A percentile compares a stretch with the other conserved stretches of the same genome.
Evolutionary conservation across 2,888 invertebrate species (phyloP).

Genomic region (Thalpophila matura): DNA sequence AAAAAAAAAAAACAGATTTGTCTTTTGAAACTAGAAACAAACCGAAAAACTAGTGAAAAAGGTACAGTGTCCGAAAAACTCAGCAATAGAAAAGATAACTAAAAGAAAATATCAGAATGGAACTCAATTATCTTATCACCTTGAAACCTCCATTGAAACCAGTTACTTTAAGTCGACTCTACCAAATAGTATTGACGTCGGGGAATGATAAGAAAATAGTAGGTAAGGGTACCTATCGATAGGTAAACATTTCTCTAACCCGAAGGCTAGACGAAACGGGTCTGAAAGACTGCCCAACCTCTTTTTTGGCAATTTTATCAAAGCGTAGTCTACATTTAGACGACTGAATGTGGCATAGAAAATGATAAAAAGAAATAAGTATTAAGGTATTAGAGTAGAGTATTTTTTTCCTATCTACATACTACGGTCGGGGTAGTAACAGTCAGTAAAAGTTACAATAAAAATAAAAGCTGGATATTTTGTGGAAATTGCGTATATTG

Average conservation of each 20-base stretch:
- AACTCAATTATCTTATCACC: slow-evolving; percentile 27
- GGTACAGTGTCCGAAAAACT: slow-evolving; percentile 22
- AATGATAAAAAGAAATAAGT: slow-evolving; percentile 56
- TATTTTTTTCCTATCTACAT: slow-evolving; percentile 50
- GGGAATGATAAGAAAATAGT: slow-evolving; percentile 28
- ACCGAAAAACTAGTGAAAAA: slow-evolving; percentile 43
- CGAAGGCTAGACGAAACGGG: slow-evolving; percentile 27
- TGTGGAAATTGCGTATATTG: slow-evolving; percentile 53
- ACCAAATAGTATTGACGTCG: slow-evolving; percentile 22
- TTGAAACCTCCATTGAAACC: slow-evolving; percentile 28
- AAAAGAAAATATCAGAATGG: slow-evolving; percentile 6
- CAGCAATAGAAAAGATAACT: slow-evolving; percentile 21
- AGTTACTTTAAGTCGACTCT: slow-evolving; percentile 30
- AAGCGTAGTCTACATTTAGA: slow-evolving; percentile 35
- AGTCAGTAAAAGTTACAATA: slow-evolving; percentile 36
- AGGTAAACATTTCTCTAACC: slow-evolving; percentile 6
- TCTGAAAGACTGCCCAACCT: slow-evolving; percentile 28
- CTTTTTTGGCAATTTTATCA: slow-evolving; percentile 50
- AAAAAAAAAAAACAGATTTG: not conserved
- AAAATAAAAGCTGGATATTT: slow-evolving; percentile 50
- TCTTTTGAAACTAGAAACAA: slow-evolving; percentile 9
- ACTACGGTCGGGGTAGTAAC: slow-evolving; percentile 42
- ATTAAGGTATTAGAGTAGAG: slow-evolving; percentile 42
- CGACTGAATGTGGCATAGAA: slow-evolving; percentile 41
- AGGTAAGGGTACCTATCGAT: not conserved